Evolutionary conservation across 2,113 vertebrate species (phyloP).

Genomic region (Halichoerus grypus): DNA sequence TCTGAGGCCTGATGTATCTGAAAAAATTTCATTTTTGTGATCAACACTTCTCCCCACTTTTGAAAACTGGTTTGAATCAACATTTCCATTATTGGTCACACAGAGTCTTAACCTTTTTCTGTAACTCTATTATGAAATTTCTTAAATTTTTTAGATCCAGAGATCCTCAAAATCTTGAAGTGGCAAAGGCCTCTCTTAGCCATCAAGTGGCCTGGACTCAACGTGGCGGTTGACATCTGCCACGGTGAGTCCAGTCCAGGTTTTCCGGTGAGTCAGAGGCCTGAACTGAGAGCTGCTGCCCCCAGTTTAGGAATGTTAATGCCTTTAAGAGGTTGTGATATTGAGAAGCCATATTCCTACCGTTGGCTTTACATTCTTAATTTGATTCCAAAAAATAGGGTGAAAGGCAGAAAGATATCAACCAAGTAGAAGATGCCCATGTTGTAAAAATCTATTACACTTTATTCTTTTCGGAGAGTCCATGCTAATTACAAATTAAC

Average conservation of each 20-base stretch:
- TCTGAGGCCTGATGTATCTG: background rate
- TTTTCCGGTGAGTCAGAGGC: background rate
- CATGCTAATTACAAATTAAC: background rate
- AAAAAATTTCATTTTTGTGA: background rate
- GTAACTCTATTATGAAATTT: background rate
- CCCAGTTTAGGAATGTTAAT: background rate
- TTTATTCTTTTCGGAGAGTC: background rate
- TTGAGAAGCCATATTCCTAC: background rate
- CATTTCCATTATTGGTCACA: background rate
- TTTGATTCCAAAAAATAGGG: background rate
- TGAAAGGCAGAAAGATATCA: background rate
- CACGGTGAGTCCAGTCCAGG: accelerated
- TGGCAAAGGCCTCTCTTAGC: background rate
- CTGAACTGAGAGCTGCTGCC: background rate
- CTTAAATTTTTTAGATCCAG: background rate
- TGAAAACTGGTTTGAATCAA: background rate
- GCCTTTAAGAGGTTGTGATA: background rate
- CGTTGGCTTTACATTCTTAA: background rate
- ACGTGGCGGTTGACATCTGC: background rate
- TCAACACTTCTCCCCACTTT: background rate
- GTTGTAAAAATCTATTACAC: background rate
- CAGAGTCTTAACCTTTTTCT: background rate
- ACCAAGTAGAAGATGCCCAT: background rate
- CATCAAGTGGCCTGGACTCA: too few species aligned
- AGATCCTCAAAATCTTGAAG: background rate